Evolutionary conservation across 2,888 invertebrate genomes (phyloP).

Genomic region (Eudemis profundana): DNA sequence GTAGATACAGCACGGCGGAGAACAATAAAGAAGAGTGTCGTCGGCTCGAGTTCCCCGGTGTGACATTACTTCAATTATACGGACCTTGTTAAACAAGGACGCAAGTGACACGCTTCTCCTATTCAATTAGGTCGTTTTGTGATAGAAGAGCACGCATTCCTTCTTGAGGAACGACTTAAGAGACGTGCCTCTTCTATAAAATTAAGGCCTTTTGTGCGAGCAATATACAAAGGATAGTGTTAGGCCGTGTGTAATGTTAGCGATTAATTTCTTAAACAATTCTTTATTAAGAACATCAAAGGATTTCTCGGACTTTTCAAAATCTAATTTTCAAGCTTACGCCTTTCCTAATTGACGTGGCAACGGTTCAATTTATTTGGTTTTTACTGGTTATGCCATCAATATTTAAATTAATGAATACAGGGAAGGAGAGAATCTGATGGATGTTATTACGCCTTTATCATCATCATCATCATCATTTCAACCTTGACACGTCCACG

Average conservation of each 20-base stretch:
- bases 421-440: too few relatives aligned
- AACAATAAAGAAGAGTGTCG: conserved; percentile 53
- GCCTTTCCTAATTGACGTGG: too few relatives aligned
- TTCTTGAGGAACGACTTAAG: conserved; percentile 3
- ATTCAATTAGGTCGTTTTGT: conserved; percentile 5
- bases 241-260: conserved; percentile 16
- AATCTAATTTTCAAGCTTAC: too few relatives aligned
- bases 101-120: neutral
- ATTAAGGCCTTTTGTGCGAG: neutral
- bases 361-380: too few relatives aligned
- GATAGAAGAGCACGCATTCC: neutral
- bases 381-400: too few relatives aligned
- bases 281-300: too few relatives aligned
- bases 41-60: conserved; percentile 56
- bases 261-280: conserved; percentile 4
- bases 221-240: conserved; percentile 24
- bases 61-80: conserved; percentile 62
- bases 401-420: too few relatives aligned
- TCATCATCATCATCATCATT: too few relatives aligned
- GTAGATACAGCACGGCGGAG: conserved; percentile 43
- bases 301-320: too few relatives aligned
- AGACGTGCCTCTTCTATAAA: neutral
- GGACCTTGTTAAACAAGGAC: conserved; percentile 29
- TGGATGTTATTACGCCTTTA: too few relatives aligned
- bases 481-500: too few relatives aligned